Evolutionary conservation across 2,797 vertebrate species (phyloP), one percentile per base, ranked within the genome.

Genomic region (Acanthurus lineatus): DNA sequence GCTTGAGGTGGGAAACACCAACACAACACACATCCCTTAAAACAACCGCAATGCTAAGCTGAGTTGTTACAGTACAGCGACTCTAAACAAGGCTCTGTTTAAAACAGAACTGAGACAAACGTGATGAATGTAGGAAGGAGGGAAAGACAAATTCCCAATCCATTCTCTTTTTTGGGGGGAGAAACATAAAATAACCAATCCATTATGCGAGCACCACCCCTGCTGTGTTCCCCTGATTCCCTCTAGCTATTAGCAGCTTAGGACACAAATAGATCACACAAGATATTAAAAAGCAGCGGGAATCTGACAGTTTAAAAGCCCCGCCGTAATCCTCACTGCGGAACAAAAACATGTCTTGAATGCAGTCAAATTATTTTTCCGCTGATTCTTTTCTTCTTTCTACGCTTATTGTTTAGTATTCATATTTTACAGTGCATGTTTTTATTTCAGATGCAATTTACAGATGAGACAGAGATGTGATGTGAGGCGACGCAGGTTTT

Each of bases 211-310:
- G 83, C 73, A 77, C 79, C 87, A 64, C 87, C 91, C 91, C 89
- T 72, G 87, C 86, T 92, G 90, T 57, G 87, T 84, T 86, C 63
- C 80, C 85, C 73, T 86, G 83, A 90, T 92, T 92, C 86, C 89
- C 85, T 84, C 86, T 40, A 90, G 92, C 92, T 90, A 93, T 92
- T 92, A 94, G 87, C 89, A 89, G 90, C 90, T 93, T 91, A 91
- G 86, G 90, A 93, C 90, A 89, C 91, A 92, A 93, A 92, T 88
- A 93, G 91, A 94, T 93, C 87, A 92, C 87, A 85, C 81, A 87
- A 89, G 90, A 93, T 93, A 93, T 92, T 93, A 93, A 93, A 93
- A 93, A 92, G 77, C 91, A 90, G 91, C 89, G 48, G 89, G 93
- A 90, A 84, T 85, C 77, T 83, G 89, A 91, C 84, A 83, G 85